These are phyloP conservation scores for Conistra vaccinii DNA, from an alignment of 2,888 invertebrate species.

Conservation along the genomic window DNA sequence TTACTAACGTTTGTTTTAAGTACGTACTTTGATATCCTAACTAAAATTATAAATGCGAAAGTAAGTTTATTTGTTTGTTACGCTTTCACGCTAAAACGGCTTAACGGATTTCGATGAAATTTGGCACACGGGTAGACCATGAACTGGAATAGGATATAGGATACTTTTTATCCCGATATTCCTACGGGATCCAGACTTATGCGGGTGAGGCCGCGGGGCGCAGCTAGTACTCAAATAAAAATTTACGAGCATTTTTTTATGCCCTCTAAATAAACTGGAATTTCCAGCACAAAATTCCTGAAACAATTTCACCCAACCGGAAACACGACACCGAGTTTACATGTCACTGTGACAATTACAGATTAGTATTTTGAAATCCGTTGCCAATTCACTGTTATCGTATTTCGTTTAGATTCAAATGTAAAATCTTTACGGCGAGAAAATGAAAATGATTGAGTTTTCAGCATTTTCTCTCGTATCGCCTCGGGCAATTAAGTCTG, in stretches of 20 bases:
- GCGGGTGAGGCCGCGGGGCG: too few relatives aligned
- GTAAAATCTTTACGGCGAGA: background rate
- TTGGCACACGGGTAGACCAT: too few relatives aligned
- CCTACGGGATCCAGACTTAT: too few relatives aligned
- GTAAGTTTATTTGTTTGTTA: too few relatives aligned
- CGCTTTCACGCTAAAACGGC: too few relatives aligned
- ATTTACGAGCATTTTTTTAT: conserved; percentile 8
- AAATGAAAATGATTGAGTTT: conserved; percentile 8
- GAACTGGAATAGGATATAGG: too few relatives aligned
- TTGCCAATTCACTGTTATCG: conserved; percentile 30
- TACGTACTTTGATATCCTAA: conserved; percentile 12
- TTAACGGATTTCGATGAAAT: too few relatives aligned
- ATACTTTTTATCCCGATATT: too few relatives aligned
- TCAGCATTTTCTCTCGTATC: conserved; percentile 4
- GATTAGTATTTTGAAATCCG: conserved; percentile 29
- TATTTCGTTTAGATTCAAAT: conserved; percentile 14
- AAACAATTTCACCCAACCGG: conserved; percentile 24
- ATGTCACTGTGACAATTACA: conserved; percentile 27
- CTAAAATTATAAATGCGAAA: too few relatives aligned
- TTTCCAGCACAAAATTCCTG: conserved; percentile 17
- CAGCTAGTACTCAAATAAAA: conserved; percentile 18
- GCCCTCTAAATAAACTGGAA: conserved; percentile 27
- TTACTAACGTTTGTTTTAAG: conserved; percentile 8
- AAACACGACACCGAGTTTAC: conserved; percentile 30
- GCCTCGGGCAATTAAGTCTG: conserved; percentile 27